Percentiles rank a stretch among this genome's conserved stretches.
Conservation (phyloP, 2,888 invertebrate genomes). For the Athetis lepigone region DNA sequence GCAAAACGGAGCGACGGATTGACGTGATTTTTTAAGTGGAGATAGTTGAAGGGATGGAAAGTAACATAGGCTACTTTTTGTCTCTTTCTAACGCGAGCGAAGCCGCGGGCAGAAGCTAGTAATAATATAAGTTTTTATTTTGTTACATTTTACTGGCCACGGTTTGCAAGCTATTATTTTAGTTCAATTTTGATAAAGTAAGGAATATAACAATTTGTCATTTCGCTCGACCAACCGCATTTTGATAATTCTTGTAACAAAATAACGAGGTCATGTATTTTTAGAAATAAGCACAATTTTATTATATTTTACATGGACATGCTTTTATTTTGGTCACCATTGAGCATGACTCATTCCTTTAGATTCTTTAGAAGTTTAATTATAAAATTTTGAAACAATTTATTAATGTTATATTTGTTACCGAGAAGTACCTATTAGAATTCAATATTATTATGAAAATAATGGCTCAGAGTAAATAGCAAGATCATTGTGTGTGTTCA, state of each 20-base stretch:
- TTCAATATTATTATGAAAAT: too few species aligned
- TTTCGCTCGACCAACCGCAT: slow-evolving; percentile 2
- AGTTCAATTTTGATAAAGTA: neutral
- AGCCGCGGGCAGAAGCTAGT: too few species aligned
- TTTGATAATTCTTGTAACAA: slow-evolving; percentile 29
- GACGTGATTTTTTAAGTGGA: too few species aligned
- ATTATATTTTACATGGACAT: slow-evolving; percentile 30
- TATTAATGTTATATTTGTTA: neutral
- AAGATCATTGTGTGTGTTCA: too few species aligned
- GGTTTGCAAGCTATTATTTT: too few species aligned
- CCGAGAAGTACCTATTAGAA: neutral
- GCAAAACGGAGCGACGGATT: too few species aligned
- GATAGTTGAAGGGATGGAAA: too few species aligned
- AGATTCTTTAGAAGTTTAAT: slow-evolving; percentile 19
- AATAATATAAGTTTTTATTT: too few species aligned
- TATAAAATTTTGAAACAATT: slow-evolving; percentile 15
- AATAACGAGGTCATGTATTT: slow-evolving; percentile 49
- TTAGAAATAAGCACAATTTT: slow-evolving; percentile 21
- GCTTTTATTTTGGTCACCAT: slow-evolving; percentile 35
- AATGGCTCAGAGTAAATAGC: too few species aligned
- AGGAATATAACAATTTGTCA: slow-evolving; percentile 20
- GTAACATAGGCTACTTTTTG: too few species aligned
- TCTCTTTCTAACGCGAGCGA: too few species aligned
- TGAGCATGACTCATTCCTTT: slow-evolving; percentile 30
- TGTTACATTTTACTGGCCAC: neutral